Conservation (phyloP, 2,888 invertebrate species). For the Macrophya alboannulata region DNA sequence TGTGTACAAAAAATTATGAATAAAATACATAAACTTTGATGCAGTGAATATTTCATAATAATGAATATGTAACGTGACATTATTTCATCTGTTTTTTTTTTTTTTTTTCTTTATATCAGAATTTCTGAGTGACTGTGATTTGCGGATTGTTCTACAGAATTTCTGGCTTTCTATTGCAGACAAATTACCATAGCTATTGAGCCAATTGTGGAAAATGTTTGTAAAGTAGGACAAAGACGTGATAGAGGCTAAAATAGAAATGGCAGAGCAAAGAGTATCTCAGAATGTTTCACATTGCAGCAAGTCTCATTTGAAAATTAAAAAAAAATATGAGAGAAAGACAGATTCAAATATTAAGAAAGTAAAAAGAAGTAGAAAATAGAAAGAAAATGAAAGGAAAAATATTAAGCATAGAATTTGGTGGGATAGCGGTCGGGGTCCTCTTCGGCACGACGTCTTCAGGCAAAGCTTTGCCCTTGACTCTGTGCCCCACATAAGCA, state of each 20-base stretch:
- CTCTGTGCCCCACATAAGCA: constrained; percentile 21
- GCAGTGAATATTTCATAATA: not conserved
- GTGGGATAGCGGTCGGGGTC: constrained; percentile 27
- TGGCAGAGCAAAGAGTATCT: not conserved
- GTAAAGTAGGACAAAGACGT: no score
- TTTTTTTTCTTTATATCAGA: not conserved
- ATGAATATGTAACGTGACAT: not conserved
- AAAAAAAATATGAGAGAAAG: not conserved
- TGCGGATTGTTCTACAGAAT: not conserved
- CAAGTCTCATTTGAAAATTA: not conserved
- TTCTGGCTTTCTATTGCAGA: not conserved
- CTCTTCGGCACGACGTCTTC: constrained; percentile 24
- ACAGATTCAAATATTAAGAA: not conserved
- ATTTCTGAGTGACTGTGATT: not conserved
- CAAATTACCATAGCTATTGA: not conserved
- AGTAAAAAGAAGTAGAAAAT: not conserved
- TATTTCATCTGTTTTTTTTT: not conserved
- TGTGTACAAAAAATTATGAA: constrained; percentile 25
- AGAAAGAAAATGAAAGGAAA: not conserved
- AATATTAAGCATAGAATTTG: not conserved
- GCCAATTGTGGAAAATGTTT: no score
- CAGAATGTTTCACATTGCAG: not conserved
- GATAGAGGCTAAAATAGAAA: not conserved
- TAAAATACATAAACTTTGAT: constrained; percentile 15
- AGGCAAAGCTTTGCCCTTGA: constrained; percentile 12